These are phyloP conservation scores for Hybos culiciformis DNA, from an alignment of 2,888 invertebrate genomes.

Conservation along the genomic window DNA sequence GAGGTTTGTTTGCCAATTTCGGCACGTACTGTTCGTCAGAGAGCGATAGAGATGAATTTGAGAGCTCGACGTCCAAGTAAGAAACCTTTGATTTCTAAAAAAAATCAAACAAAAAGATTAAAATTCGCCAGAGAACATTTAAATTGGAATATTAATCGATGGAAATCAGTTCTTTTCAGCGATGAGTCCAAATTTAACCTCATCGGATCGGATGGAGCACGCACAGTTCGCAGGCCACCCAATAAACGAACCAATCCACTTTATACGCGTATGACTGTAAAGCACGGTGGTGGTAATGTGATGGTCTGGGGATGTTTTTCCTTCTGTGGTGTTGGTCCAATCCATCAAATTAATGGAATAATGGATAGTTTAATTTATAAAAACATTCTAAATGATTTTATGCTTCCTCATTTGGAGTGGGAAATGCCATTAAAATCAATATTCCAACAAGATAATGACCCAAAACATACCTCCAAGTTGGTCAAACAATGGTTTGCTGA, in stretches of 20 bases:
- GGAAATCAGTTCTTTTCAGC: constrained; percentile 5
- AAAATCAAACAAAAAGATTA: constrained; percentile 1
- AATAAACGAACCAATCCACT: constrained; percentile 2
- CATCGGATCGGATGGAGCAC: constrained; percentile 1
- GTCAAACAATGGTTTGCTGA: constrained; percentile 3
- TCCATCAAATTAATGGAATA: constrained; percentile 4
- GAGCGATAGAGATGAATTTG: neutral
- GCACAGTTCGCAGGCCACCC: neutral
- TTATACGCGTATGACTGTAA: constrained; percentile 3
- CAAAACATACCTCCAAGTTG: constrained; percentile 9
- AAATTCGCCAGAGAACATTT: constrained; percentile 2
- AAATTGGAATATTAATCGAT: constrained; percentile 2
- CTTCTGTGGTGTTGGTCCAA: constrained; percentile 1
- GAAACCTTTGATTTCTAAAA: neutral
- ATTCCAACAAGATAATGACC: constrained; percentile 10
- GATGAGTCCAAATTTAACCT: constrained; percentile 8
- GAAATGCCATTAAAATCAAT: constrained; percentile 3
- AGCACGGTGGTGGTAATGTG: constrained; percentile 6
- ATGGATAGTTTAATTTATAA: constrained; percentile 5
- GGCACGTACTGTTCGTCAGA: neutral
- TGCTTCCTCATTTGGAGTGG: constrained; percentile 3
- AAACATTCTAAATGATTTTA: constrained; percentile 1
- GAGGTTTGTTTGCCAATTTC: neutral
- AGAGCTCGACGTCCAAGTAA: constrained; percentile 5
- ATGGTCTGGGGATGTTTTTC: constrained; percentile 8